Base-by-base conservation (phyloP, 2,888 invertebrate species). In the Sminthurides aquaticus region DNA sequence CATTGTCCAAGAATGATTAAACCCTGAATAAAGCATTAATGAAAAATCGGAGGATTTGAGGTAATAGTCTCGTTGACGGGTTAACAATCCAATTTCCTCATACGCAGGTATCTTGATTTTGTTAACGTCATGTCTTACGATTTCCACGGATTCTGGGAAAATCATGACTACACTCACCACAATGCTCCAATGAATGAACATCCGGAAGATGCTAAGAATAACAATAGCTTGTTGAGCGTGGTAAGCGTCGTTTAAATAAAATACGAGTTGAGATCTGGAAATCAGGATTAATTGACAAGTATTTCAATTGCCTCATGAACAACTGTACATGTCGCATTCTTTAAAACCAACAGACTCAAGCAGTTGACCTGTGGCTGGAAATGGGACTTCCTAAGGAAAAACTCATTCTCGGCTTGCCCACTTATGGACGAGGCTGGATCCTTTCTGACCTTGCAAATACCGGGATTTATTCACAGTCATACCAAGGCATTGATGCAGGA, bases 91-190 rank as follows among this genome's bases (percentile, higher is more conserved):
- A 43, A 18, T 15, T n/a, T n/a, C n/a, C n/a, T n/a, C n/a, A n/a
- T 22, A 8, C 52, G 18, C 52, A 76, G 76, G 43, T 71, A 76
- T 58, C 68, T 77, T 27, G 77, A 78, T 62, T 74, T 77, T 61
- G 76, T 78, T 57, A 77, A 76, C 68, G 71, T 78, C 3, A 78
- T 78, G 78, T 69, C 75, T n/a, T 77, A 77, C 64, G 77, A 77
- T 71, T 76, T 76, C 57, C 76, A 77, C 65, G 77, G 77, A 49
- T 67, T 57, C 28, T 72, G 69, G 69, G 70, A 73, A 11, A 60
- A 59, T 24, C 67, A 68, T 34, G 52, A 67, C 20, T 69, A 68
- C 25, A 75, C 76, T 1, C 76, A 76, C 8, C 76, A 76, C 62
- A 76, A 77, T 64, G 74, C 77, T 2, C 76, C 77, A 0, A 64